Evolutionary conservation across 2,888 invertebrate genomes (phyloP), one percentile per base, ranked within the genome.

Genomic region (Yponomeuta malinellus): DNA sequence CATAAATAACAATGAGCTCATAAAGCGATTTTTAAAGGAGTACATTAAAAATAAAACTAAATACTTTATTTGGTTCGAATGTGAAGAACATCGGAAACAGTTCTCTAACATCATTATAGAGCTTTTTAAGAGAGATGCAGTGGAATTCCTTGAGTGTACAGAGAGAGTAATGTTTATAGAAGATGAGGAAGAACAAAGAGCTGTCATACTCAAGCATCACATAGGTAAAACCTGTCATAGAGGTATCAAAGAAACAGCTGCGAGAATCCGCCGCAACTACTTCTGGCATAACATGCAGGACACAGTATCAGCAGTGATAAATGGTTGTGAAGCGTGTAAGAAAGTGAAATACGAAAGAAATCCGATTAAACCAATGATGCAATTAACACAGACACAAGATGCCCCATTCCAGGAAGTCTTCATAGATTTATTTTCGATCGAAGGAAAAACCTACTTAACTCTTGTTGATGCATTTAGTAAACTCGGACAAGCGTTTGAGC

Each of bases 121-220:
- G 43, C 48, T 10, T 48, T 70, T 23, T 65, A 52, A 48, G 23
- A 64, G 65, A 63, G 66, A 48, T 31, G 37, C 74, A 4, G 65
- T 74, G 6, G 72, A 76, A n/a, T 48, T 79, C 10, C 9, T 33
- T 48, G 68, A 71, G 59, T 68, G 68, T 66, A 63, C 63, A 43
- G 15, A 63, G 23, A 23, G 69, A 63, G 63, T 69, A 31, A 70
- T 69, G 4, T 68, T 71, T 69, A 31, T 73, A 6, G 63, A 70
- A 12, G 63, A 72, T 15, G 73, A 72, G 71, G 37, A 52, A 15
- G 73, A 29, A 70, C 71, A 59, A 33, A 74, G 4, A 1, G 33
- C 52, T 4, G 48, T 68, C 10, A 68, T 70, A 12, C 3, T 63
- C 63, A 70, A 63, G n/a, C 43, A 37, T 31, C 70, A 72, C 64